Conservation (phyloP, 2,113 vertebrate species). For the Rynchops niger region DNA sequence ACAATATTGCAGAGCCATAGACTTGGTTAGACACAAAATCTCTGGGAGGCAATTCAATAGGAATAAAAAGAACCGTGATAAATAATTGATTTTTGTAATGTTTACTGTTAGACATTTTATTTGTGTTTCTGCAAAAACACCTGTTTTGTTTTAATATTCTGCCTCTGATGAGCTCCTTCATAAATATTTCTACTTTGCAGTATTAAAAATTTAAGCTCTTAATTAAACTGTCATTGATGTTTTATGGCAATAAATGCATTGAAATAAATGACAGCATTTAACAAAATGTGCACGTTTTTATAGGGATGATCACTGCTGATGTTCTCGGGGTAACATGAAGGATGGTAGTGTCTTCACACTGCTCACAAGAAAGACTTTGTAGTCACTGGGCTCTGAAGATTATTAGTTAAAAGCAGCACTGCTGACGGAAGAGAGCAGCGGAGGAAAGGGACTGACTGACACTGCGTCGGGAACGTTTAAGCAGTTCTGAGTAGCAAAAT, state of each 20-base stretch:
- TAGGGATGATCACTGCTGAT: not conserved
- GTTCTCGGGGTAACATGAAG: not conserved
- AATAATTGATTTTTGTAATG: constrained; percentile 41
- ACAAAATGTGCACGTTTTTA: constrained; percentile 3
- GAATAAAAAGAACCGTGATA: not conserved
- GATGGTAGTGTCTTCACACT: not conserved
- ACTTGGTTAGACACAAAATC: not conserved
- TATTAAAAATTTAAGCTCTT: constrained; percentile 65
- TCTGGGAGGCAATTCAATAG: not conserved
- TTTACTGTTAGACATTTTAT: constrained; percentile 30
- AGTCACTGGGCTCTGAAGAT: not conserved
- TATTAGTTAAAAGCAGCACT: not conserved
- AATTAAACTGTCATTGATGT: constrained; percentile 61
- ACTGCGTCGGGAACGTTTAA: not conserved
- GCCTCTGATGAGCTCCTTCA: constrained; percentile 8
- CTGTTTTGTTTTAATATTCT: constrained; percentile 44
- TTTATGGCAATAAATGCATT: constrained; percentile 42
- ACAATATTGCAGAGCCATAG: not conserved
- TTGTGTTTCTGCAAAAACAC: constrained; percentile 44
- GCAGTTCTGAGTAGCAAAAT: not conserved
- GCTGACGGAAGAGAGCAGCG: not conserved
- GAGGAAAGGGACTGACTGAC: not conserved
- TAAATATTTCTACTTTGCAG: constrained; percentile 60
- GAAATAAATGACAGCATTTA: constrained; percentile 51
- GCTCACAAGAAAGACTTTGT: not conserved